A percentile compares a stretch with the other conserved stretches of the same genome.
Evolutionary conservation across 2,113 vertebrate genomes (phyloP).

Genomic region (Athene cunicularia): DNA sequence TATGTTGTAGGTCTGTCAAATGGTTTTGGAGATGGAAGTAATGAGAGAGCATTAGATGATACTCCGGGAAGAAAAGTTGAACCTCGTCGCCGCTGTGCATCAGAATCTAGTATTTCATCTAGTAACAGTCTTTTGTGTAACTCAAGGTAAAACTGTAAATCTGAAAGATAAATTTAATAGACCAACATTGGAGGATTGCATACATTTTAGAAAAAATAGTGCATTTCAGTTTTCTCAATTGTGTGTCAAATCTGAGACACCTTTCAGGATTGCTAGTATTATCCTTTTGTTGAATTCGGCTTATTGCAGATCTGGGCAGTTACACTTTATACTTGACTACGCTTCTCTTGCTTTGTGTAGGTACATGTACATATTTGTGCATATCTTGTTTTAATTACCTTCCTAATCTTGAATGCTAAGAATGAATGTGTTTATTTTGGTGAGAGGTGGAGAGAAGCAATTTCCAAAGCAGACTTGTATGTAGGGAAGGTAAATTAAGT

Average conservation of each 20-base stretch:
- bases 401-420: not conserved
- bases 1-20: constrained; percentile 85
- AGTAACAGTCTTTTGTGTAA: constrained; percentile 90
- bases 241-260: not conserved
- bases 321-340: not conserved
- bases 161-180: not conserved
- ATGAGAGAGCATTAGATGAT: constrained; percentile 75
- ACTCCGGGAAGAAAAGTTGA: constrained; percentile 80
- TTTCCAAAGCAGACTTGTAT: not conserved
- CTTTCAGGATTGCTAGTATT: not conserved
- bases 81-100: constrained; percentile 90
- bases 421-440: not conserved
- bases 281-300: not conserved
- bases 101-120: constrained; percentile 95
- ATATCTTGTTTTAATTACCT: not conserved
- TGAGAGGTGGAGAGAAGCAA: not conserved
- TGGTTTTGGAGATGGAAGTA: constrained; percentile 83
- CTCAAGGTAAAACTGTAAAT: constrained; percentile 80
- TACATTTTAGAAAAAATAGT: not conserved
- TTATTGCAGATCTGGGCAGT: not conserved
- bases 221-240: not conserved
- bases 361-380: not conserved
- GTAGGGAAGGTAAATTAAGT: not conserved
- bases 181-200: not conserved
- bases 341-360: not conserved